phyloP scores from a whole-genome alignment of 2,888 invertebrate genomes.

The Blera fallax region DNA sequence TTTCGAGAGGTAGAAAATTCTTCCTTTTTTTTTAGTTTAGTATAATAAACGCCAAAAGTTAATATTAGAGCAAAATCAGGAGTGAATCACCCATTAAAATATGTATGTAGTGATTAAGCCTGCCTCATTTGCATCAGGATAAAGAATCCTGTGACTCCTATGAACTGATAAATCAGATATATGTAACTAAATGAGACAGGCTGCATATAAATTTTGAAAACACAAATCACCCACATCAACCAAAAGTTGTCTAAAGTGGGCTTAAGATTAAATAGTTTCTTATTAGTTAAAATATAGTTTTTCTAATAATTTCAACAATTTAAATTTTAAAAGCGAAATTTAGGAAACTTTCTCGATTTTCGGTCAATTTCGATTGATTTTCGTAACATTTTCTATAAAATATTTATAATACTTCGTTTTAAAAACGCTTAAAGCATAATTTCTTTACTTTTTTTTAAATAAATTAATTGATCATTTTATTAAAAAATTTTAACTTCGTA shows the following conservation, averaged over 20 bases:
- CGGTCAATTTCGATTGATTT: background rate
- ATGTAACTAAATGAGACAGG: too few relatives aligned
- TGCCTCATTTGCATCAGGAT: too few relatives aligned
- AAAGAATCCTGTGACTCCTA: too few relatives aligned
- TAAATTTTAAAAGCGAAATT: background rate
- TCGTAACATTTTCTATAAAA: background rate
- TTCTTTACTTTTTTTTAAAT: background rate
- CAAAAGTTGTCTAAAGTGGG: too few relatives aligned
- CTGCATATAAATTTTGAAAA: too few relatives aligned
- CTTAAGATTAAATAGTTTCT: too few relatives aligned
- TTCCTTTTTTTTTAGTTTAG: background rate
- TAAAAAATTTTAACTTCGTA: background rate
- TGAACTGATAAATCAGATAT: too few relatives aligned
- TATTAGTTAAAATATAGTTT: too few relatives aligned
- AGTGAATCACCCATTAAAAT: background rate
- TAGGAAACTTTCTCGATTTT: background rate
- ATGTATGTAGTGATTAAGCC: too few relatives aligned
- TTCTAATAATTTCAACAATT: background rate
- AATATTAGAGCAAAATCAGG: background rate
- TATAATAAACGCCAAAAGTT: background rate
- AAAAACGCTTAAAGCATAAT: background rate
- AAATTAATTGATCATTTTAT: slow-evolving; percentile 33
- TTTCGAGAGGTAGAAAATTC: slow-evolving; percentile 4
- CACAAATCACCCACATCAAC: too few relatives aligned
- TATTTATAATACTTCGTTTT: background rate